Evolutionary conservation across 1,140 invertebrate genomes (phyloP), one percentile per base, ranked within the genome.

Genomic region (Brachionus koreanus): DNA sequence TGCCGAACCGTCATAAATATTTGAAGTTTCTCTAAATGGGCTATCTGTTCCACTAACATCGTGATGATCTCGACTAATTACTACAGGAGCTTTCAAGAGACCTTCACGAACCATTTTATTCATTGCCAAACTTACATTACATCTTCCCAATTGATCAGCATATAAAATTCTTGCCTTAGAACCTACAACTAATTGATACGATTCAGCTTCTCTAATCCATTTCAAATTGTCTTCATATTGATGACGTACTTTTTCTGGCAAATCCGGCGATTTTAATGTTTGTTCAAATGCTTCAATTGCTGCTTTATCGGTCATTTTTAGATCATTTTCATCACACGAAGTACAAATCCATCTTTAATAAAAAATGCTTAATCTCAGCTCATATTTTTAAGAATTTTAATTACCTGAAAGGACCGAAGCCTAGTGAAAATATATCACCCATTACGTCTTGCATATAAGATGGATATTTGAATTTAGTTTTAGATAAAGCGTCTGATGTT

Each of bases 401-500:
- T n/a, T 57, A 65, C 63, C 63, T 65, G 19, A 93, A 92, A 2
- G 92, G 92, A n/a, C 92, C 92, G 86, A 93, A 93, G 13, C 92
- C 92, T 43, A 92, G 85, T 2, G 92, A 92, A 86, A 92, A 92
- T 74, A 92, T 92, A 84, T 93, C 91, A 86, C 92, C 92, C 92
- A 93, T 93, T 75, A 92, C 92, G 84, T 92, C 90, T 86, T 93
- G 91, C 23, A 93, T 91, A 85, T 93, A 92, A 42, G 91, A 92
- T 16, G 92, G 92, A 86, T 92, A 93, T 33, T 89, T 87, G 85
- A 92, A 93, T 37, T 86, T 87, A 46, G 89, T 87, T 29, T 13
- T 82, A 10, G 69, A 82, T 25, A 67, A 19, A 33, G 29, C n/a
- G 25, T 65, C 46, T 46, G 10, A 10, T 35, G 43, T n/a, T 12